Evolutionary conservation across 2,113 vertebrate genomes (phyloP).

Genomic region (Ochotona princeps): DNA sequence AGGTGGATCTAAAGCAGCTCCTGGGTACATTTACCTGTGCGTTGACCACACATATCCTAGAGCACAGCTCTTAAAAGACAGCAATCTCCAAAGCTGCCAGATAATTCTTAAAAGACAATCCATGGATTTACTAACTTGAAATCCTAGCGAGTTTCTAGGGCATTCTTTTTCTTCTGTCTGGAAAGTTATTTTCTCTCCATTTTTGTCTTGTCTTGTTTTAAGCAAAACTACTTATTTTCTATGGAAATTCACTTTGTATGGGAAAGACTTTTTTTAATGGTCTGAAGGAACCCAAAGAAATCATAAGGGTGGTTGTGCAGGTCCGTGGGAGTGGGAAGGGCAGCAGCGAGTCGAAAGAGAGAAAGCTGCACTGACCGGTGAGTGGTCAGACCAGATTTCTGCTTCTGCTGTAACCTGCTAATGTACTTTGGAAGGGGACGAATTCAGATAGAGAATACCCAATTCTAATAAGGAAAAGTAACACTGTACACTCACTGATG

Average conservation of each 20-base stretch:
- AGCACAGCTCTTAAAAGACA: not conserved
- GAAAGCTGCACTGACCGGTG: rapidly evolving
- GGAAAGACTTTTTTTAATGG: not conserved
- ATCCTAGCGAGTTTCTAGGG: not conserved
- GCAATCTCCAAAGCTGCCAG: not conserved
- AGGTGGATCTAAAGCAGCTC: not conserved
- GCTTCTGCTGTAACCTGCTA: not conserved
- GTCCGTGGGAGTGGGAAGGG: not conserved
- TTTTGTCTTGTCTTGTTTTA: not conserved
- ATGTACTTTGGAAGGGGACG: not conserved
- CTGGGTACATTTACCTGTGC: not conserved
- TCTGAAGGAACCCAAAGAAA: slow-evolving; percentile 13
- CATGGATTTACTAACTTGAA: not conserved
- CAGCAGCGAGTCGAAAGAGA: rapidly evolving
- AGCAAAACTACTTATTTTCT: slow-evolving; percentile 14
- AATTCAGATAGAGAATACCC: not conserved
- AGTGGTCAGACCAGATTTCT: not conserved
- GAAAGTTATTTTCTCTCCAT: not conserved
- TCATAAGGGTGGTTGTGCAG: not conserved
- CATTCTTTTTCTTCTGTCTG: not conserved
- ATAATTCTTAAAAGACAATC: not conserved
- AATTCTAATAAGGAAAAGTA: not conserved
- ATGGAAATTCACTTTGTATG: not conserved
- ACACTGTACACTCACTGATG: not conserved
- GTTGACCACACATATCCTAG: not conserved